Base-by-base conservation (phyloP, 2,888 invertebrate genomes). In the Himalopsyche tibetana region DNA sequence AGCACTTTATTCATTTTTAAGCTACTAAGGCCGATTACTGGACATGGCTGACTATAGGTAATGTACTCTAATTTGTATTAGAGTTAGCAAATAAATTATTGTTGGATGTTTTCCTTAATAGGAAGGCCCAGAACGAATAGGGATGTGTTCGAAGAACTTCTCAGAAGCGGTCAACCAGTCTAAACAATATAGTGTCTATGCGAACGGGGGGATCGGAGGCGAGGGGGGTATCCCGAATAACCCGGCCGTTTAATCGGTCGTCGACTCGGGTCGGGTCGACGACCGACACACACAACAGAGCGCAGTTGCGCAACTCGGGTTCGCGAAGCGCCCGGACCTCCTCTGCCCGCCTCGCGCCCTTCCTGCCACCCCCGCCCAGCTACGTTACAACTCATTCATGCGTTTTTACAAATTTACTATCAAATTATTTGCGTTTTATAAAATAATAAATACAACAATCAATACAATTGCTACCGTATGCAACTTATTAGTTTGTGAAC, bases 301-400 rank as follows among this genome's bases (percentile, higher is more conserved):
- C 91, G 92, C 92, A 92, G 93, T 93, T 93, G 93, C 92, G 91
- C 89, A 88, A 88, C 87, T 55, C 82, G 69, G 84, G 86, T 56
- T 81, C 84, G 85, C 63, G 28, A 56, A 40, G 82, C 74, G 63
- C 45, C 36, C 84, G 28, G 69, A 38, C 74, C 84, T 83, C 85
- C 82, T 28, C 28, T 42, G 42, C 42, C 42, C 74, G 40, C 83
- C 83, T 84, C 51, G 83, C 74, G 51, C 81, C n/a, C 82, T 36
- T 82, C 84, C 69, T 42, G 69, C 82, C 19, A 11, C 45, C 28
- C 28, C 45, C 45, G 38, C 63, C 63, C 55, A 38, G 55, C 51
- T 83, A 36, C 40, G 45, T 55, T 28, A 19, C 69, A 45, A 55
- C 80, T 79, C 87, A 84, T 87, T 83, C 85, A 85, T 87, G 86